phyloP scores from a whole-genome alignment of 2,797 vertebrate species.

The Peromyscus melanophrys region DNA sequence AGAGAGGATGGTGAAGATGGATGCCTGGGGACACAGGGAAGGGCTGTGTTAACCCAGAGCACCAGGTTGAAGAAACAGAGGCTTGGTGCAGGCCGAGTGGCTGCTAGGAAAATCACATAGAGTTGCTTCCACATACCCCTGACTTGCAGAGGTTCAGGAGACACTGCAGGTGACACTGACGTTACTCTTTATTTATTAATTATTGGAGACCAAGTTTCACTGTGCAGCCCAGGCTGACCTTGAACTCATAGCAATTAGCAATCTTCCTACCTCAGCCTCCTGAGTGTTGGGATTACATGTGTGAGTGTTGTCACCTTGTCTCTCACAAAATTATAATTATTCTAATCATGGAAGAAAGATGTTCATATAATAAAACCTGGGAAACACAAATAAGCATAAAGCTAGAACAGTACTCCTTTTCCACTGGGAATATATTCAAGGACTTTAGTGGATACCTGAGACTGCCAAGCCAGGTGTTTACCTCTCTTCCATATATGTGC shows the following conservation, averaged over 20 bases:
- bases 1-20: not conserved
- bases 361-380: not conserved
- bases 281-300: not conserved
- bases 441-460: not conserved
- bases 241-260: not conserved
- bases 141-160: not conserved
- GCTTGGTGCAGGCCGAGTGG: accelerated
- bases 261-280: not conserved
- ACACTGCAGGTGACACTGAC: not conserved
- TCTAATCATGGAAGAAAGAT: not conserved
- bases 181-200: not conserved
- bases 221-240: not conserved
- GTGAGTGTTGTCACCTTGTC: not conserved
- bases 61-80: not conserved
- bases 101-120: not conserved
- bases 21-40: not conserved
- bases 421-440: not conserved
- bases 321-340: not conserved
- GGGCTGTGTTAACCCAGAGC: not conserved
- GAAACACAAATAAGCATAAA: not conserved
- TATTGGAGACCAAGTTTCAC: not conserved
- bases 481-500: not conserved
- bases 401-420: not conserved
- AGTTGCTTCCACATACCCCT: not conserved
- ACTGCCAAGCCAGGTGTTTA: not conserved